phyloP scores from a whole-genome alignment of 2,888 invertebrate genomes.

The Elmis aenea region DNA sequence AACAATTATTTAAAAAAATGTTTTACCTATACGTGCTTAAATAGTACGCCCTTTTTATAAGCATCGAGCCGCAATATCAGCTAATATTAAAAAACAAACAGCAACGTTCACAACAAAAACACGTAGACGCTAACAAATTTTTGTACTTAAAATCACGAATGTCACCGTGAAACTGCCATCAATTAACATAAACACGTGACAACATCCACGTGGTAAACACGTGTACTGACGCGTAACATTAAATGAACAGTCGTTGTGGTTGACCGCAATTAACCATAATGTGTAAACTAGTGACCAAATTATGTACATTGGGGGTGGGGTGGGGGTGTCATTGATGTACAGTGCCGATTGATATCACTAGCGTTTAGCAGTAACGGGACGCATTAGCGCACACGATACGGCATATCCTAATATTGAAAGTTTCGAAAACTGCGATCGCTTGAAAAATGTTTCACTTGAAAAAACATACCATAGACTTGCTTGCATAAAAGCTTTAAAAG shows the following conservation, averaged over 20 bases:
- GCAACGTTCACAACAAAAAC: no score
- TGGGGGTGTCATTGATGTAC: slow-evolving; percentile 44
- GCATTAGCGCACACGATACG: slow-evolving; percentile 41
- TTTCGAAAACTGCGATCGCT: no score
- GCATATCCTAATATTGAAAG: no score
- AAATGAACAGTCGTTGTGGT: slow-evolving; percentile 47
- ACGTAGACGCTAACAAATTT: no score
- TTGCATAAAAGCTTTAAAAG: no score
- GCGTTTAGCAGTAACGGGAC: slow-evolving; percentile 39
- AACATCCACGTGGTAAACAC: slow-evolving; percentile 40
- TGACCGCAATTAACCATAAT: slow-evolving; percentile 49
- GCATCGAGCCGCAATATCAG: no score
- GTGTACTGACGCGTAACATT: slow-evolving; percentile 44
- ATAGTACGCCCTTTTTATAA: neutral
- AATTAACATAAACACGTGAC: neutral
- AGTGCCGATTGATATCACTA: slow-evolving; percentile 43
- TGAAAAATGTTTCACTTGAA: no score
- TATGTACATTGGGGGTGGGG: slow-evolving; percentile 40
- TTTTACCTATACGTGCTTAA: neutral
- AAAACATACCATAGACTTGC: no score
- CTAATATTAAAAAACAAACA: no score
- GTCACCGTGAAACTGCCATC: no score
- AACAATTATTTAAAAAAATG: no score
- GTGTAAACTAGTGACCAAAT: slow-evolving; percentile 50
- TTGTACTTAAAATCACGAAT: no score